Conservation (phyloP, 2,888 invertebrate species). For the Drosophila demipolita region DNA sequence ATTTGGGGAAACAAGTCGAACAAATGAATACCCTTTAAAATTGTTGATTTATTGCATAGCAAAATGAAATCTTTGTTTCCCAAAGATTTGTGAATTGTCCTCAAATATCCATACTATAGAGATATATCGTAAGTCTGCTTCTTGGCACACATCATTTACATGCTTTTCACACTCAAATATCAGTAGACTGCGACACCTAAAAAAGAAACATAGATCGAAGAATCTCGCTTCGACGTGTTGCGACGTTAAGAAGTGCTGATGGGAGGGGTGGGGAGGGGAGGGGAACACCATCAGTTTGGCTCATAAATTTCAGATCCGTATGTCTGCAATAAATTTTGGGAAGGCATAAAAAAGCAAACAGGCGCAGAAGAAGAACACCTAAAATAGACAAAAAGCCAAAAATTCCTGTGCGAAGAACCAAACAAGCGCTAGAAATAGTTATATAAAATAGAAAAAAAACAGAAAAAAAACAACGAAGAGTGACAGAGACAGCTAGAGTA, state of each 20-base stretch:
- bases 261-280: neutral
- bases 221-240: conserved; percentile 3
- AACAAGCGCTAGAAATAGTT: conserved; percentile 19
- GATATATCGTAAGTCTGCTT: conserved; percentile 13
- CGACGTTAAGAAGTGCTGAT: neutral
- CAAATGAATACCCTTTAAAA: conserved; percentile 24
- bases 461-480: conserved; percentile 1
- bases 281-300: conserved; percentile 23
- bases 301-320: conserved; percentile 70
- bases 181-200: conserved; percentile 10
- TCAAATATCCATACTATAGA: neutral
- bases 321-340: conserved; percentile 76
- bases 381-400: conserved; percentile 65
- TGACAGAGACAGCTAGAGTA: conserved; percentile 19
- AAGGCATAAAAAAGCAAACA: conserved; percentile 62
- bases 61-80: neutral
- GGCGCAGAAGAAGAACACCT: conserved; percentile 60
- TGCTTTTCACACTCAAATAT: conserved; percentile 1
- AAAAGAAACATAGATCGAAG: conserved; percentile 13
- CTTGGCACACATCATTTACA: conserved; percentile 16
- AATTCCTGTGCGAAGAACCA: conserved; percentile 60
- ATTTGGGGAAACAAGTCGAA: neutral
- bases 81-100: neutral
- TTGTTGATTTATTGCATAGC: neutral
- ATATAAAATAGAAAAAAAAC: neutral